These are phyloP conservation scores for Dryococelus australis DNA, from an alignment of 2,888 invertebrate genomes.

Conservation along the genomic window DNA sequence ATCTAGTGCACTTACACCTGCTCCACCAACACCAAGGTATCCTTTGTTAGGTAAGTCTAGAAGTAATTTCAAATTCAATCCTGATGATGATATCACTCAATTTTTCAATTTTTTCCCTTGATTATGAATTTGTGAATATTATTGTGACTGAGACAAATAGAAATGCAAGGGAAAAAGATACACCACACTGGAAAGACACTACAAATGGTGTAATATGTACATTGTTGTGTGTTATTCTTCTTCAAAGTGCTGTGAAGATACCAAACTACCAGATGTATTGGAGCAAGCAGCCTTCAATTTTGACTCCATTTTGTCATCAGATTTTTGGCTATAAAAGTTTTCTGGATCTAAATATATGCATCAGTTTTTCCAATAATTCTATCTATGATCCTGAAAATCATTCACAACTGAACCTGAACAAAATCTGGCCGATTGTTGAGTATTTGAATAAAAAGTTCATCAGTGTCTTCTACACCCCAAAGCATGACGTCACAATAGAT, in stretches of 20 bases:
- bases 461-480: neutral
- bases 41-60: too few species aligned
- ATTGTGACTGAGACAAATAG: neutral
- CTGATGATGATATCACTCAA: neutral
- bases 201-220: neutral
- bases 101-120: neutral
- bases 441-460: neutral
- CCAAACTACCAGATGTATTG: neutral
- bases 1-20: too few species aligned
- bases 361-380: neutral
- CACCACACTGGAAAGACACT: neutral
- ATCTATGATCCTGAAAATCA: neutral
- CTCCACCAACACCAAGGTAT: too few species aligned
- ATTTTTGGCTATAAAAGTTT: neutral
- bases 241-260: neutral
- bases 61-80: neutral
- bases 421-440: neutral
- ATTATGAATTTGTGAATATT: slow-evolving; percentile 3
- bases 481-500: neutral
- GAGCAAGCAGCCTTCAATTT: neutral
- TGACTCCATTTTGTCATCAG: neutral
- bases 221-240: neutral
- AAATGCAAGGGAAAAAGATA: neutral
- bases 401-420: neutral
- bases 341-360: neutral